Conservation (phyloP, 2,113 vertebrate genomes). For the Sula dactylatra region DNA sequence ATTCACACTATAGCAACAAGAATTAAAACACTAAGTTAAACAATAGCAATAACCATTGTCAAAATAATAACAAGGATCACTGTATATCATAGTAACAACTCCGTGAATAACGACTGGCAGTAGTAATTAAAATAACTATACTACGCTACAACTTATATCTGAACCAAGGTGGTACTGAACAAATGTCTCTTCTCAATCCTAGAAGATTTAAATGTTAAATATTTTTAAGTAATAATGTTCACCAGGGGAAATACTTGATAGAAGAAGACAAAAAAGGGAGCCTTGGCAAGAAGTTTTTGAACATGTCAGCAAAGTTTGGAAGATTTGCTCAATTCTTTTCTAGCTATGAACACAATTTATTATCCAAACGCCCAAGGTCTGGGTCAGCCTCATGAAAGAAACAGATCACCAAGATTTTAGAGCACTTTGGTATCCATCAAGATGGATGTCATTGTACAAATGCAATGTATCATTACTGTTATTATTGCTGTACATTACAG, state of each 20-base stretch:
- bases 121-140: background rate
- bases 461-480: slow-evolving; percentile 9
- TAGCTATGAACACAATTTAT: background rate
- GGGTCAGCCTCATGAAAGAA: background rate
- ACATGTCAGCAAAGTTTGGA: background rate
- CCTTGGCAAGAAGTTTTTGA: background rate
- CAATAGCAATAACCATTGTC: background rate
- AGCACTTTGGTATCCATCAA: background rate
- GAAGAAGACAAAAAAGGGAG: background rate
- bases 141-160: background rate
- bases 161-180: background rate
- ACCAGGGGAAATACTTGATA: background rate
- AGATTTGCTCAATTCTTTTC: background rate
- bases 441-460: background rate
- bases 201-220: background rate
- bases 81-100: background rate
- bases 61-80: background rate
- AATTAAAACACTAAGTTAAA: background rate
- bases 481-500: background rate
- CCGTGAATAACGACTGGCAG: background rate
- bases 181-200: background rate
- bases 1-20: background rate
- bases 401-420: background rate
- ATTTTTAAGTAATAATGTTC: background rate
- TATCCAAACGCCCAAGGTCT: background rate